Percentiles rank a stretch among this genome's conserved stretches.
Conservation (phyloP, 2,113 vertebrate genomes). For the Phrynosoma blainvillii region DNA sequence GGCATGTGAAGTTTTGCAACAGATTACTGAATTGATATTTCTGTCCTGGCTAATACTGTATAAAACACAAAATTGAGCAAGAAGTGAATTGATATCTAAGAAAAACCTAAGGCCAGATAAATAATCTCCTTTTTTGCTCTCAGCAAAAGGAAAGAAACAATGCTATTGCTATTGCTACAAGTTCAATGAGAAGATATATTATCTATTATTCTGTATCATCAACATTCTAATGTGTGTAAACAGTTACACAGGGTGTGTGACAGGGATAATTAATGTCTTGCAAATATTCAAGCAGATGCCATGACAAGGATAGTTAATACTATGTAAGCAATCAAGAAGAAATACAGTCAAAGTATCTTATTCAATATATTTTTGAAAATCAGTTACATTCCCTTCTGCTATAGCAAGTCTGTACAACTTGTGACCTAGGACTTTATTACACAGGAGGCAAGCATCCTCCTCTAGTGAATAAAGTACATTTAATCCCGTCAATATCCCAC, state of each 20-base stretch:
- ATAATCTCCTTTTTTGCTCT: background rate
- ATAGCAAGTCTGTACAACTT: background rate
- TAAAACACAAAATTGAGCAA: slow-evolving; percentile 1
- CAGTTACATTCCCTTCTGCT: background rate
- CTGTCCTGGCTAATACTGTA: background rate
- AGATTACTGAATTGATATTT: slow-evolving; percentile 18
- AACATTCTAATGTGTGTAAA: background rate
- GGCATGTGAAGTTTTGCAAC: slow-evolving; percentile 13
- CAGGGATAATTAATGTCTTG: no score
- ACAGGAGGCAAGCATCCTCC: no score
- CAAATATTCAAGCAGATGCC: no score
- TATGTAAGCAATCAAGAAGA: background rate
- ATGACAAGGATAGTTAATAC: background rate
- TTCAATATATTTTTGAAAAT: background rate
- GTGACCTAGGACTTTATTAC: no score
- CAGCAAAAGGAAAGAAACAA: background rate
- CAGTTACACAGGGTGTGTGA: background rate
- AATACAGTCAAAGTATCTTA: background rate
- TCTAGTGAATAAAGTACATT: no score
- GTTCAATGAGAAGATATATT: background rate
- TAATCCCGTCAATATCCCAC: no score
- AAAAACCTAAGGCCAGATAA: slow-evolving; percentile 6
- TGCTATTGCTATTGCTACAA: no score
- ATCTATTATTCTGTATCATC: background rate
- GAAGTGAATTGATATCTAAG: background rate